Conservation (phyloP, 2,888 invertebrate species). For the Caenorhabditis sp. region DNA sequence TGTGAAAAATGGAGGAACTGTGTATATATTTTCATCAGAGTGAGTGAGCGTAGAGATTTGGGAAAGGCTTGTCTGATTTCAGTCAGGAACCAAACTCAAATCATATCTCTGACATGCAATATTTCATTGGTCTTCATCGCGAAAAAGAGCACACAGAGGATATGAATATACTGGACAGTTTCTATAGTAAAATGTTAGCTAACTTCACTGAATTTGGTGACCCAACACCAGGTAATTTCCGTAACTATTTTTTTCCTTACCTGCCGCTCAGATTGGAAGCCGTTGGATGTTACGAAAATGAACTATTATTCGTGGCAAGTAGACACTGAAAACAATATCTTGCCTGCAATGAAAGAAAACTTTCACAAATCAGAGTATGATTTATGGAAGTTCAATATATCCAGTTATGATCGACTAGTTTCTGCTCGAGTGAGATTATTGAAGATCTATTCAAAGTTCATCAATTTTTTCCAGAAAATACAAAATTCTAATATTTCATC, state of each 20-base stretch:
- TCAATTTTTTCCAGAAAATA: background rate
- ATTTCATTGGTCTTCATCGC: conserved; percentile 29
- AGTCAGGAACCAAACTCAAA: conserved; percentile 16
- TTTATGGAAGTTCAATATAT: conserved; percentile 36
- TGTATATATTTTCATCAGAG: conserved; percentile 24
- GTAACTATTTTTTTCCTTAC: conserved; percentile 4
- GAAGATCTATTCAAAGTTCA: background rate
- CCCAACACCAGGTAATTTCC: conserved; percentile 28
- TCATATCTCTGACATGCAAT: conserved; percentile 31
- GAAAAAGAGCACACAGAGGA: conserved; percentile 19
- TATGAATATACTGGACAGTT: conserved; percentile 26
- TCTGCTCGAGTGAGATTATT: conserved; percentile 20
- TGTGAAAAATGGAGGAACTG: conserved; percentile 14
- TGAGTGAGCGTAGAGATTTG: background rate
- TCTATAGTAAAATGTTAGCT: conserved; percentile 18
- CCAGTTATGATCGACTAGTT: conserved; percentile 28
- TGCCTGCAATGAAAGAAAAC: conserved; percentile 23
- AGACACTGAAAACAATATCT: conserved; percentile 12
- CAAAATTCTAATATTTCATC: background rate
- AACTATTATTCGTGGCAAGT: conserved; percentile 30
- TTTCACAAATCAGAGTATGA: conserved; percentile 29
- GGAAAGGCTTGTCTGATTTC: background rate
- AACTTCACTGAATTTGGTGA: conserved; percentile 23
- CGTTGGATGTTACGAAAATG: conserved; percentile 16
- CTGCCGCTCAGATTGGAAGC: conserved; percentile 21